phyloP scores from a whole-genome alignment of 2,113 vertebrate species.

The Cyanoliseus patagonus region DNA sequence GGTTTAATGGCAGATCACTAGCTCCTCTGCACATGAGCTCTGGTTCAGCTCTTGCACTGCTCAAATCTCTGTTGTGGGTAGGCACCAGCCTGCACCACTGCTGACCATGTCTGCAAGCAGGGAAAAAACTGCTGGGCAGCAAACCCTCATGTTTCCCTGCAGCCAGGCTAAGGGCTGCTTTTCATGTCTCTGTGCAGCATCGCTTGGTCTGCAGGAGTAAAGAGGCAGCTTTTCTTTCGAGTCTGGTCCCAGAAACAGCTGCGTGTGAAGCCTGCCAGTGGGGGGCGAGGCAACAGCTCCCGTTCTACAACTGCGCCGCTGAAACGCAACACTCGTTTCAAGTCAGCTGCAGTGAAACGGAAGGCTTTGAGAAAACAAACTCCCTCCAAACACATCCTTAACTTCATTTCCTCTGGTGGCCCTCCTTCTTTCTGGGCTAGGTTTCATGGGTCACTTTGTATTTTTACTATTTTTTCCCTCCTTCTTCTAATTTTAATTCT shows the following conservation, averaged over 20 bases:
- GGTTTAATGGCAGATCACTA: neutral
- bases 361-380: slow-evolving; percentile 64
- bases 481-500: slow-evolving; percentile 57
- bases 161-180: neutral
- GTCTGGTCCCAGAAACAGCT: neutral
- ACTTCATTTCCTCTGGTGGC: slow-evolving; percentile 58
- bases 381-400: slow-evolving; percentile 27
- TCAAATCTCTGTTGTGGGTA: neutral
- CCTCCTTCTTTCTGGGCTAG: slow-evolving; percentile 4
- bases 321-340: neutral
- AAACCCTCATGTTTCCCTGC: neutral
- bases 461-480: neutral
- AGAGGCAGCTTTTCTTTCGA: neutral
- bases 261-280: accelerated
- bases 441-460: slow-evolving; percentile 43
- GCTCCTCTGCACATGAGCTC: neutral
- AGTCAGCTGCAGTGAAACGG: slow-evolving; percentile 23
- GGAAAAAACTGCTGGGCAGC: neutral
- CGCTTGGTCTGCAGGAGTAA: accelerated
- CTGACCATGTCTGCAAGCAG: neutral
- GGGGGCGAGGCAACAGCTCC: neutral
- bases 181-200: neutral
- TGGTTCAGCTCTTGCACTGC: neutral
- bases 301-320: neutral
- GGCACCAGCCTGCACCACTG: neutral